Base-by-base conservation (phyloP, 2,797 vertebrate genomes). In the Syngnathus acus region DNA sequence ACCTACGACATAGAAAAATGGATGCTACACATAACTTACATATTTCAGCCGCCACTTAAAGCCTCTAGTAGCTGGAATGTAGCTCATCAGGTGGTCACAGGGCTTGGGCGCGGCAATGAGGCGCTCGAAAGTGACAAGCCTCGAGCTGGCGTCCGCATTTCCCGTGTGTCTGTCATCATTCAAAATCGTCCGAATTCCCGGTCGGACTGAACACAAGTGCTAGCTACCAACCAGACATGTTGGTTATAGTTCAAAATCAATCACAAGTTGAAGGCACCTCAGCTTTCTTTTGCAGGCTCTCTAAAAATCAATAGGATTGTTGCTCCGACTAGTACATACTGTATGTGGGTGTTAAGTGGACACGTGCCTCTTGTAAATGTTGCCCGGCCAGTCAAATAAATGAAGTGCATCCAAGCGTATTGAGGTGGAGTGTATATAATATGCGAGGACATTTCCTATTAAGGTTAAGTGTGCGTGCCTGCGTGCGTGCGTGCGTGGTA, bases 401-500 rank as follows among this genome's bases (percentile, higher is more conserved):
- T 5, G 13, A 45, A 62, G 39, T 23, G 19, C n/a, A 23, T 61
- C 11, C 5, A 14, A 21, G 39, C 6, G 39, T 21, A 43, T 43
- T 43, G n/a, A 43, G 19, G 57, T 58, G 55, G 37, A n/a, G 58
- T 21, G 39, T 42, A 42, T n/a, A n/a, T 61, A 40, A 42, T 42
- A 40, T 19, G 55, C 19, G 11, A 21, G 58, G 38, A 40, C 42
- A 16, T 62, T 21, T 62, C 60, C 60, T 45, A 62, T 62, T 62
- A 62, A 45, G 60, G 60, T 16, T 26, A 62, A 32, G 32, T 32
- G 32, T 32, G 32, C 32, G 32, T 32, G 32, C 32, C 32, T 32
- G 42, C 17, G 42, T 45, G 42, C 32, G 32, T 26, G 42, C 17
- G 21, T 45, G 42, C 60, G 6, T 62, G 40, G 11, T 21, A 26